These are phyloP conservation scores for Tipula lateralis DNA, from an alignment of 2,888 invertebrate genomes.

Conservation along the genomic window DNA sequence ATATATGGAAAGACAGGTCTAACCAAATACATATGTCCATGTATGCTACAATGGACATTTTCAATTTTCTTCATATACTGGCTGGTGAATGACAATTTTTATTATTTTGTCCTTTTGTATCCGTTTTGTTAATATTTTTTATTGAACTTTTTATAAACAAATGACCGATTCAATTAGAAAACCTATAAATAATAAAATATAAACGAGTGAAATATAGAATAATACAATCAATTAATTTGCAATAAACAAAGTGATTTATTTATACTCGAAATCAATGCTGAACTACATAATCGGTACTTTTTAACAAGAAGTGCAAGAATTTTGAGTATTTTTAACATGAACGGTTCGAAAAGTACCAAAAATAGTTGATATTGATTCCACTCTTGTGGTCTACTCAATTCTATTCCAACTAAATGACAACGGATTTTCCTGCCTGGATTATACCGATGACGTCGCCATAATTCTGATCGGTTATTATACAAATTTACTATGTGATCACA, in stretches of 20 bases:
- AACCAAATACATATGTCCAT: background rate
- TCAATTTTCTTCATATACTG: background rate
- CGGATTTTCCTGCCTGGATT: too few relatives aligned
- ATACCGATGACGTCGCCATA: too few relatives aligned
- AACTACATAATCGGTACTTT: too few relatives aligned
- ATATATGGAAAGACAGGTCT: background rate
- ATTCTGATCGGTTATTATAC: too few relatives aligned
- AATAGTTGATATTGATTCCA: too few relatives aligned
- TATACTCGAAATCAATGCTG: too few relatives aligned
- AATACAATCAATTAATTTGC: background rate
- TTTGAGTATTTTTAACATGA: too few relatives aligned
- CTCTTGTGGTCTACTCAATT: too few relatives aligned
- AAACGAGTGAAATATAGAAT: background rate
- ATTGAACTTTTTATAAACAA: background rate
- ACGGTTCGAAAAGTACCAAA: too few relatives aligned
- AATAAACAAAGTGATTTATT: background rate
- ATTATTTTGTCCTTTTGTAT: background rate
- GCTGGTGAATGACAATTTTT: background rate
- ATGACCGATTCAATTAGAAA: background rate
- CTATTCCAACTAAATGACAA: too few relatives aligned
- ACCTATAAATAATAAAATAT: background rate
- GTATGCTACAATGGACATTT: background rate
- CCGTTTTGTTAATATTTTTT: background rate
- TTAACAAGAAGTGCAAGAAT: too few relatives aligned
- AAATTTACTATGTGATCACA: too few relatives aligned